phyloP scores from a whole-genome alignment of 2,113 vertebrate genomes.

The Gnathonemus longibarbis region DNA sequence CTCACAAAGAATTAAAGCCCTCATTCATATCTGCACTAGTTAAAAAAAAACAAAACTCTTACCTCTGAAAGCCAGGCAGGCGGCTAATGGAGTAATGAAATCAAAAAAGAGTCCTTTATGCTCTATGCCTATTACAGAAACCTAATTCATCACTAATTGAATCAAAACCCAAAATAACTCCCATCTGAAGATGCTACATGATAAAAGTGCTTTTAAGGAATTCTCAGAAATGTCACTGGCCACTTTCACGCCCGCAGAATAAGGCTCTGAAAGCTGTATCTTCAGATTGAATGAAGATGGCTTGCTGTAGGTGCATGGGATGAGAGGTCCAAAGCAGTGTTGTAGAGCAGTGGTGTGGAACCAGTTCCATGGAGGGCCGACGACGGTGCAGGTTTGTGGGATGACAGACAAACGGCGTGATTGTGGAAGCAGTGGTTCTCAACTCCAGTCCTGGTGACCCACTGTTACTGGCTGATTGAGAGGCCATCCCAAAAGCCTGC shows the following conservation, averaged over 20 bases:
- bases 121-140: background rate
- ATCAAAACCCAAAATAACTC: slow-evolving; percentile 5
- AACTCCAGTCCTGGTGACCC: background rate
- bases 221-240: background rate
- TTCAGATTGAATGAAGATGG: background rate
- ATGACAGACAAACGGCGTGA: background rate
- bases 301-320: background rate
- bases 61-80: background rate
- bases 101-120: background rate
- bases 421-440: background rate
- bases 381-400: background rate
- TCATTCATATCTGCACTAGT: background rate
- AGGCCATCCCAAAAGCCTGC: background rate
- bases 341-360: background rate
- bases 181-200: background rate
- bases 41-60: background rate
- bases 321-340: background rate
- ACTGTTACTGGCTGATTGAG: background rate
- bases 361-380: background rate
- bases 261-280: background rate
- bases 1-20: background rate
- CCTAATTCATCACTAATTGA: background rate
- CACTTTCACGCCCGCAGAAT: background rate
- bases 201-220: background rate
- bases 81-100: background rate